Evolutionary conservation across 2,113 vertebrate species (phyloP), one percentile per base, ranked within the genome.

Genomic region (Nesospiza acunhae): DNA sequence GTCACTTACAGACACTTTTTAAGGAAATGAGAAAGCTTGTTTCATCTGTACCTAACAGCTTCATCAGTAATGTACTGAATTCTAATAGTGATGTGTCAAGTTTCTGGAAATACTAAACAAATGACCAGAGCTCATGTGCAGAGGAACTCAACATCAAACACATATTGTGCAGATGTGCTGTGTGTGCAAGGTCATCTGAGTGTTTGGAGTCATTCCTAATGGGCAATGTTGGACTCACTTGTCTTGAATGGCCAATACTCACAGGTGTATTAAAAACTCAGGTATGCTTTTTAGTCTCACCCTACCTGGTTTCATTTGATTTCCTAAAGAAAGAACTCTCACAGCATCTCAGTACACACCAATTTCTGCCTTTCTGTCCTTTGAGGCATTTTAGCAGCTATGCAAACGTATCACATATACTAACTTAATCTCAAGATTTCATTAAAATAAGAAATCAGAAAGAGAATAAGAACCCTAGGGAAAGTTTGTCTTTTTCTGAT

Each of bases 401-500:
- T 62, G 22, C 26, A 84, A 89, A 89, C 4, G 8, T 77, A 64
- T 81, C 55, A 56, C 11, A 3, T 62, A 31, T 26, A 70, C 68
- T 66, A 93, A 60, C 44, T 56, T 73, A 68, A 72, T 50, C 35
- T 49, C 44, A 87, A 87, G 24, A 84, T 69, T 93, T 77, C 23
- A 77, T 87, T 93, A 77, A 73, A 91, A 87, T 44, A 77, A 80
- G 50, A 69, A 85, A 56, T 4, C 14, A 68, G 66, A 24, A 82
- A 80, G 22, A 81, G 27, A 24, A 70, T 23, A 87, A 89, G 23
- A 16, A 69, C 53, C 16, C 31, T 50, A 46, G 59, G 50, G 63
- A 73, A 88, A 76, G 26, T 66, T 77, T 62, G 27, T 21, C 6
- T 76, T 76, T 90, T 86, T 44, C 64, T 91, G 63, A n/a, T 77